phyloP scores from a whole-genome alignment of 2,797 vertebrate genomes.

The Orestias chungarensis region DNA sequence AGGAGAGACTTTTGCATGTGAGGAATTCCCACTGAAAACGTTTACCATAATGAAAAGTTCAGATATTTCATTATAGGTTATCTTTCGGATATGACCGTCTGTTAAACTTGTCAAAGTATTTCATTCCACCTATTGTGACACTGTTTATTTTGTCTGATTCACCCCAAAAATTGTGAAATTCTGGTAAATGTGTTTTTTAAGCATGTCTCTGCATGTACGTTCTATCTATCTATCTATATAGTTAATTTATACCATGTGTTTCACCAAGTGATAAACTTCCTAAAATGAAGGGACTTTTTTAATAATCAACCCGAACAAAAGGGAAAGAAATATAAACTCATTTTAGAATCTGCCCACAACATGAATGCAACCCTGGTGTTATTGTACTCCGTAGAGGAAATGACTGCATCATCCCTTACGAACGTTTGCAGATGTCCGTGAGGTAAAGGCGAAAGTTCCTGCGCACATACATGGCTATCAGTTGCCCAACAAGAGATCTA shows the following conservation, averaged over 20 bases:
- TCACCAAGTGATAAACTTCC: too few species aligned
- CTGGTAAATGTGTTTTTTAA: neutral
- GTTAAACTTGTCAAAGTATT: slow-evolving; percentile 10
- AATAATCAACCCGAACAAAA: too few species aligned
- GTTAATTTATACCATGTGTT: too few species aligned
- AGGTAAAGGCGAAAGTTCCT: slow-evolving; percentile 34
- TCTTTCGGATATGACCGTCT: slow-evolving; percentile 30
- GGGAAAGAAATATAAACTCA: too few species aligned
- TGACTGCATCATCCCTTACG: slow-evolving; percentile 20
- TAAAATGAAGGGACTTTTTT: too few species aligned
- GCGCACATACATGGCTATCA: neutral
- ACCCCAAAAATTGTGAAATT: slow-evolving; percentile 33
- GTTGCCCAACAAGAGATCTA: slow-evolving; percentile 1
- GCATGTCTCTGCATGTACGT: neutral
- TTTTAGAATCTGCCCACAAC: neutral
- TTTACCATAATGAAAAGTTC: slow-evolving; percentile 14
- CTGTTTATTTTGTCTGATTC: slow-evolving; percentile 19
- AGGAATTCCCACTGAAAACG: slow-evolving; percentile 9
- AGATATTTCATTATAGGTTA: slow-evolving; percentile 36
- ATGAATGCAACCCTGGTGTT: slow-evolving; percentile 1
- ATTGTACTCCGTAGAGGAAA: slow-evolving; percentile 21
- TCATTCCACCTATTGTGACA: neutral
- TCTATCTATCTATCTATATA: too few species aligned
- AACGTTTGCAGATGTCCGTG: neutral
- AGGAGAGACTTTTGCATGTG: neutral